Evolutionary conservation across 2,888 invertebrate genomes (phyloP), one percentile per base, ranked within the genome.

Genomic region (Melinaea menophilus): DNA sequence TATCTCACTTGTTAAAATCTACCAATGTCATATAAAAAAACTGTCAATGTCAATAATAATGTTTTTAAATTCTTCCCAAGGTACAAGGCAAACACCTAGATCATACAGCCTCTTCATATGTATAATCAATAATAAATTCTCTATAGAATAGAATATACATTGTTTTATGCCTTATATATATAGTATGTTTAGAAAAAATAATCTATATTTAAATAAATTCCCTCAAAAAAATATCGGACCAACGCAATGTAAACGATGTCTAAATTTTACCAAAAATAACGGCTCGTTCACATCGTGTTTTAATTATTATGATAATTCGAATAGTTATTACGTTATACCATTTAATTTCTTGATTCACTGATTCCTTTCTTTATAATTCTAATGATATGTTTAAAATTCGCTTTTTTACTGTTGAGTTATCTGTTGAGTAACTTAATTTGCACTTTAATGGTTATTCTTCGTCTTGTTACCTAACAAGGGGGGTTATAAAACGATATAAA

Each of bases 221-320:
- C 2, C 11, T 11, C 11, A 9, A 41, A 41, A 41, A 2, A 12
- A 45, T n/a, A 33, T 33, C 58, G 47, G 37, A 48, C 5, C 35
- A 35, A 55, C 35, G 37, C 11, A 56, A 41, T 64, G 65, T 63
- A 62, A 67, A 69, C 68, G 67, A 48, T 57, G 46, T 59, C 46
- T 55, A 56, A 58, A 59, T 57, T 54, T 51, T 72, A 69, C 71
- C 68, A 73, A 75, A 69, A 67, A 70, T 73, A 75, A 72, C 74
- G 64, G 79, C 81, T 75, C 79, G 82, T 77, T 81, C 82, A 75
- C 76, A 71, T 73, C 77, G 72, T 72, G 70, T 72, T 76, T 77
- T 79, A 80, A 78, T 80, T 81, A 79, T 79, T 76, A 73, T 72
- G 73, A 72, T 74, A 70, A 72, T 74, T 72, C 70, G 66, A 70